Conservation (phyloP, 2,113 vertebrate species). For the Gambusia affinis region DNA sequence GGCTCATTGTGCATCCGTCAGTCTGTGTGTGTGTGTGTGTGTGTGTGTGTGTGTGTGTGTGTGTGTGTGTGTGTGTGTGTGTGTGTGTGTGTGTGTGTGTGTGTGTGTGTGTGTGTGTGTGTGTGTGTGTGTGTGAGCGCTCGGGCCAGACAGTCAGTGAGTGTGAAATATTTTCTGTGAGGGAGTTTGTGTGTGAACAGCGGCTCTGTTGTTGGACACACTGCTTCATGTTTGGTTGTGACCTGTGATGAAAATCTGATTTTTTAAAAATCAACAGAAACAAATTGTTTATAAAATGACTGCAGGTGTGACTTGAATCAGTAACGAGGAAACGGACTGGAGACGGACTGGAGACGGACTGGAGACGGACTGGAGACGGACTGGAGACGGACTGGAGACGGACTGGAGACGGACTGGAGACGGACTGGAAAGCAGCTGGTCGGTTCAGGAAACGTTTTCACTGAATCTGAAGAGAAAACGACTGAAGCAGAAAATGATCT, state of each 20-base stretch:
- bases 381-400: background rate
- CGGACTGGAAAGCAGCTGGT: background rate
- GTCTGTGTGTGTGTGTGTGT: slow-evolving; percentile 11
- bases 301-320: slow-evolving; percentile 15
- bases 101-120: too few species aligned
- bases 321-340: slow-evolving; percentile 32
- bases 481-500: too few species aligned
- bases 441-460: too few species aligned
- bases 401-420: slow-evolving; percentile 12
- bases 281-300: background rate
- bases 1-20: slow-evolving; percentile 45
- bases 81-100: too few species aligned
- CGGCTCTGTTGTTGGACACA: slow-evolving; percentile 4
- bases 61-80: background rate
- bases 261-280: background rate
- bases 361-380: too few species aligned
- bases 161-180: slow-evolving; percentile 50
- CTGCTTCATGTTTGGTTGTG: slow-evolving; percentile 14
- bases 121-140: slow-evolving; percentile 16
- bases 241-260: slow-evolving; percentile 2
- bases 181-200: slow-evolving; percentile 29
- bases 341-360: too few species aligned
- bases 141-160: slow-evolving; percentile 17
- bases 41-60: background rate
- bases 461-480: too few species aligned